phyloP scores from a whole-genome alignment of 1,140 invertebrate species.

The Drosophila nikananu region DNA sequence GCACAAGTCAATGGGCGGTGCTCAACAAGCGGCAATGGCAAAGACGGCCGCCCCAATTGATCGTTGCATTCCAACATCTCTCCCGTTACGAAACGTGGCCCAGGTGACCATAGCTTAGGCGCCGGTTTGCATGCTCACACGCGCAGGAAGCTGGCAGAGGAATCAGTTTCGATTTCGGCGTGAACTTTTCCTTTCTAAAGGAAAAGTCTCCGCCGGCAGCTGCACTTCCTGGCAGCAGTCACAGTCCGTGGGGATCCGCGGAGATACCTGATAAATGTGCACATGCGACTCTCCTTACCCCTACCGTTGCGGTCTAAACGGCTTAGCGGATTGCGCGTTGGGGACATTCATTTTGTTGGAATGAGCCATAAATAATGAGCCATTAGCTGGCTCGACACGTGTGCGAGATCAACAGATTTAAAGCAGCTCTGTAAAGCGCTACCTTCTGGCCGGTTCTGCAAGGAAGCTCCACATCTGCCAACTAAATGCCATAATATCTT shows the following conservation, averaged over 20 bases:
- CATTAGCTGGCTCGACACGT: slow-evolving; percentile 1
- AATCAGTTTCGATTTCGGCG: slow-evolving; percentile 14
- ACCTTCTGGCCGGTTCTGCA: background rate
- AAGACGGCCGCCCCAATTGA: slow-evolving; percentile 23
- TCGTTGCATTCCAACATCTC: slow-evolving; percentile 32
- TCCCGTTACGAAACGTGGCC: slow-evolving; percentile 39
- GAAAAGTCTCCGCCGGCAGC: slow-evolving; percentile 17
- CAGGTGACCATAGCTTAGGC: slow-evolving; percentile 17
- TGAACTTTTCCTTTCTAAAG: slow-evolving; percentile 57
- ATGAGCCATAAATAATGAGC: slow-evolving; percentile 18
- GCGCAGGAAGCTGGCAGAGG: slow-evolving; percentile 34
- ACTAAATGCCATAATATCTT: slow-evolving; percentile 1
- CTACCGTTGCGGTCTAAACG: too few species aligned
- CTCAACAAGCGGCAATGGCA: slow-evolving; percentile 14
- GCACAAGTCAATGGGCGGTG: slow-evolving; percentile 50
- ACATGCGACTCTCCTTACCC: background rate
- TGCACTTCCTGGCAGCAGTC: slow-evolving; percentile 47
- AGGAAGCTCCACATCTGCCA: background rate
- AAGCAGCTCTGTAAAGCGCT: background rate
- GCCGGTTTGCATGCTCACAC: slow-evolving; percentile 46
- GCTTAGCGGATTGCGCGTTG: background rate
- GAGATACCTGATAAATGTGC: background rate
- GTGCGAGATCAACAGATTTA: background rate
- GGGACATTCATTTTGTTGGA: slow-evolving; percentile 4
- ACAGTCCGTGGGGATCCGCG: background rate